These are phyloP conservation scores for Phalloptychus januarius DNA, from an alignment of 2,797 vertebrate species.

Conservation along the genomic window DNA sequence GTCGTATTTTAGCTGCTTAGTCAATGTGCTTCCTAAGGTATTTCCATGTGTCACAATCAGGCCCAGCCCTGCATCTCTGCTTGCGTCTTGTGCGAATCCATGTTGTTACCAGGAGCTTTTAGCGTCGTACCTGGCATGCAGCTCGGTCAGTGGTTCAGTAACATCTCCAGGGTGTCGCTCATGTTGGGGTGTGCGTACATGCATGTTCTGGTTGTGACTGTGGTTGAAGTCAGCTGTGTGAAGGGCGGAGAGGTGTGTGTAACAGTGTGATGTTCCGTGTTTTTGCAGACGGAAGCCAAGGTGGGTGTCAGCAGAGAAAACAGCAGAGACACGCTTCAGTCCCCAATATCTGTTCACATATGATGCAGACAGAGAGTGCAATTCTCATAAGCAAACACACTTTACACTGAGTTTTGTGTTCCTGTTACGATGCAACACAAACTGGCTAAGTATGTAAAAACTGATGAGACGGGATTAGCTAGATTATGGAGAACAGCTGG, in stretches of 20 bases:
- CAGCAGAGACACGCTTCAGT: constrained; percentile 75
- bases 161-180: constrained; percentile 29
- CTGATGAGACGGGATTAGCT: constrained; percentile 43
- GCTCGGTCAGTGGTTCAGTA: constrained; percentile 35
- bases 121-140: constrained; percentile 43
- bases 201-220: constrained; percentile 50
- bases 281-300: constrained; percentile 86
- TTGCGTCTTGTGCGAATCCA: constrained; percentile 61
- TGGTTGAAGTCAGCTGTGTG: constrained; percentile 34
- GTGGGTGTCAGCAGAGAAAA: constrained; percentile 80
- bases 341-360: constrained; percentile 66
- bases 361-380: constrained; percentile 31
- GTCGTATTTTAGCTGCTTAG: constrained; percentile 36
- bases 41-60: constrained; percentile 52
- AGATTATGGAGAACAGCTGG: constrained; percentile 39
- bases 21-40: constrained; percentile 69
- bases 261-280: constrained; percentile 83
- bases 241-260: constrained; percentile 61
- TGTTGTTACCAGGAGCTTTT: constrained; percentile 62
- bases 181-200: constrained; percentile 34
- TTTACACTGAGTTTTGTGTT: constrained; percentile 23
- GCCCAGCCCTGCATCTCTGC: constrained; percentile 54
- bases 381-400: constrained; percentile 26
- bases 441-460: constrained; percentile 75
- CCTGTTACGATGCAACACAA: constrained; percentile 38